Base-by-base conservation (phyloP, 1,140 invertebrate species). In the Temnothorax longispinosus region DNA sequence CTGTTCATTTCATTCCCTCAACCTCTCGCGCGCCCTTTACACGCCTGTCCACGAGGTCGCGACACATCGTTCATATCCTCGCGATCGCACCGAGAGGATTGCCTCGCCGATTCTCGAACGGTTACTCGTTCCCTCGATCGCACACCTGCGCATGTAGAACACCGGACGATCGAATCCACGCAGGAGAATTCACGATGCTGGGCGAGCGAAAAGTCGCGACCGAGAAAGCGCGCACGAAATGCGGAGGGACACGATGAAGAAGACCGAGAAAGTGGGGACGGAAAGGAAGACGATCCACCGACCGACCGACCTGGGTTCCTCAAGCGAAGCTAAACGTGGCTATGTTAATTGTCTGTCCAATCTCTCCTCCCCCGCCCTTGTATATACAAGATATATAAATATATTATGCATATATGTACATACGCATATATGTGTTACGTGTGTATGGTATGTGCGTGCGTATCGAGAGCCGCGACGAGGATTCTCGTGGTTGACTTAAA, bases 301-400 rank as follows among this genome's bases (percentile, higher is more conserved):
- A 86, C 86, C 86, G 89, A 86, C 87, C 87, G 76, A 82, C 77
- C 87, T 86, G 81, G 86, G 77, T 89, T 89, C 75, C 88, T 92
- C 87, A 90, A 89, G 87, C 87, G 86, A 89, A 91, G 88, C 69
- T 91, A 85, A 27, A 93, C 87, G 91, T 90, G 75, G 75, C 86
- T 88, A 93, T 89, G 89, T 92, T 90, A 92, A 91, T 85, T 90
- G 90, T 92, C 87, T 91, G 89, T 93, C 87, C 86, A 92, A 58
- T 88, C 87, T 90, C 87, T 3, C 38, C 38, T 3, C 38, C 38
- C 6, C 89, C 81, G 76, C 88, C 69, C 87, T 52, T 90, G 74
- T 92, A 80, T 93, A 90, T 92, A 89, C 90, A 90, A 47, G 10
- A 89, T 88, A 85, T 91, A 90, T 93, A 78, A 86, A 87, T 87